Conservation (phyloP, 92 coral and sea anemone genomes). For the Siderastrea siderea region DNA sequence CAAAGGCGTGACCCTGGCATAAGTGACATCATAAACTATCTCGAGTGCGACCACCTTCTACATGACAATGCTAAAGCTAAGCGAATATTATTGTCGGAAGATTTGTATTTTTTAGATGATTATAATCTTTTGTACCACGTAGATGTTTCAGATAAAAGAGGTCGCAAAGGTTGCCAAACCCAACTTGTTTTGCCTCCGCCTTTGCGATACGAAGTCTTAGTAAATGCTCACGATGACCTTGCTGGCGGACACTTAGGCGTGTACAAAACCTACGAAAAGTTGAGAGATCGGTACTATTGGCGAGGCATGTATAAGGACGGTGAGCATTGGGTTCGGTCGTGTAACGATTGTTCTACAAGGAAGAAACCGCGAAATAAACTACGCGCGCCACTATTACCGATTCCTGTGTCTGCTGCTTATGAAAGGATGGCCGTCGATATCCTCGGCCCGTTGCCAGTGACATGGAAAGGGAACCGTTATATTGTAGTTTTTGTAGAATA, state of each 20-base stretch:
- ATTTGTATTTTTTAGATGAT: conserved; percentile 37
- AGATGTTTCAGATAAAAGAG: not conserved
- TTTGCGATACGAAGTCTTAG: conserved; percentile 57
- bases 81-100: conserved; percentile 19
- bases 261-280: conserved; percentile 67
- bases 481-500: conserved; percentile 71
- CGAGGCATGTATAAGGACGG: conserved; percentile 70
- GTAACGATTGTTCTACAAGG: conserved; percentile 38
- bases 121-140: conserved; percentile 40
- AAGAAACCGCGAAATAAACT: conserved; percentile 22
- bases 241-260: conserved; percentile 74
- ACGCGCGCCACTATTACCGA: conserved; percentile 43
- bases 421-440: conserved; percentile 40
- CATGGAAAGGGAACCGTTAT: conserved; percentile 68
- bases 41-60: conserved; percentile 49
- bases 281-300: conserved; percentile 65
- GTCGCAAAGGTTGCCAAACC: conserved; percentile 4
- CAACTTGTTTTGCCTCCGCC: conserved; percentile 62
- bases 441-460: conserved; percentile 71
- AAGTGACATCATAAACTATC: conserved; percentile 39
- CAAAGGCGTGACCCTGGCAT: conserved; percentile 53
- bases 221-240: conserved; percentile 65
- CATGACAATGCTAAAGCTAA: conserved; percentile 4
- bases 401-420: conserved; percentile 47
- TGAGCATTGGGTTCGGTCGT: conserved; percentile 52